These are phyloP conservation scores for Aphelocoma coerulescens DNA, from an alignment of 2,113 vertebrate species.

Conservation along the genomic window DNA sequence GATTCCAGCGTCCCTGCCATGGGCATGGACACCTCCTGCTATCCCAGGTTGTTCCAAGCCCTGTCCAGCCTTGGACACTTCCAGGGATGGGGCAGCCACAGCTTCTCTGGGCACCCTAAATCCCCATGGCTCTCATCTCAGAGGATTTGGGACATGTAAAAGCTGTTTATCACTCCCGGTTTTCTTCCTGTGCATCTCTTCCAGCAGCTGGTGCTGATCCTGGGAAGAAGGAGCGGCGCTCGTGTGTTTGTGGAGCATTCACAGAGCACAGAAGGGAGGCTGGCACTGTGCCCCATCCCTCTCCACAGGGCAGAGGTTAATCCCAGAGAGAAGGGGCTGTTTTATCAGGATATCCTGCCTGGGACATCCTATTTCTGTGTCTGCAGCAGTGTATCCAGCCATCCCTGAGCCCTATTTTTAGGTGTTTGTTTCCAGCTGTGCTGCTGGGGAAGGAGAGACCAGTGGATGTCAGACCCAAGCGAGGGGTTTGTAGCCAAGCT, in stretches of 20 bases:
- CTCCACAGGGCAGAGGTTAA: background rate
- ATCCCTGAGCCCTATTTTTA: background rate
- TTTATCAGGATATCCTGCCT: constrained; percentile 37
- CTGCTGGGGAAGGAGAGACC: background rate
- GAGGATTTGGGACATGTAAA: background rate
- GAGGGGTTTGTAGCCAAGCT: fast-evolving
- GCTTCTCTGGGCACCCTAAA: background rate
- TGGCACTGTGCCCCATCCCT: background rate
- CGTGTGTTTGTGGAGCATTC: fast-evolving
- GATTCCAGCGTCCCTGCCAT: background rate
- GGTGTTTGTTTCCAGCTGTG: background rate
- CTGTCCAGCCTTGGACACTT: background rate
- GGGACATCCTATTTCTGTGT: constrained; percentile 17
- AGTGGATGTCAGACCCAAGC: background rate
- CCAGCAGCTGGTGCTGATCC: background rate
- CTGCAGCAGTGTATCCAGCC: background rate
- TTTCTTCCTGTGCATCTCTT: background rate
- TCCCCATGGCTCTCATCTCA: fast-evolving
- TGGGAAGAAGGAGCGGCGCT: background rate
- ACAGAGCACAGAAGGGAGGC: background rate
- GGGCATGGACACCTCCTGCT: background rate
- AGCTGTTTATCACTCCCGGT: background rate
- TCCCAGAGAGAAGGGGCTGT: background rate
- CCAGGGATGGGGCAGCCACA: background rate
- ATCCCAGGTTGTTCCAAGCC: background rate